Percentiles rank a stretch among this genome's conserved stretches.
These are phyloP conservation scores for Drosophila aldrichi DNA, from an alignment of 2,888 invertebrate species.

Conservation along the genomic window DNA sequence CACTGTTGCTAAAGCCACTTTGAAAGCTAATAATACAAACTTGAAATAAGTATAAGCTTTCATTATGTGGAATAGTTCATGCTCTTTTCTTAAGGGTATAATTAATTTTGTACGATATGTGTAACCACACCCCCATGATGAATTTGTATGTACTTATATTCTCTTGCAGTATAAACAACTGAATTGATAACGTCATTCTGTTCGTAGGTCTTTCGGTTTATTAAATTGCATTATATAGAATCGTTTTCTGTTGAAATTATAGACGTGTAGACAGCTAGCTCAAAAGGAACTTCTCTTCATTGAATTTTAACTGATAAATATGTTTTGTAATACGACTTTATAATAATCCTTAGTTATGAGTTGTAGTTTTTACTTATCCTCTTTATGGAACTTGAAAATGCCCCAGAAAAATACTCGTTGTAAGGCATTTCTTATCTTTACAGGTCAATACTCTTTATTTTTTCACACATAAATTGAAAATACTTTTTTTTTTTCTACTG, in stretches of 20 bases:
- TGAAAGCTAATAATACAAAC: conserved; percentile 10
- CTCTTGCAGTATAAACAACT: neutral
- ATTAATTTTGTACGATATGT: neutral
- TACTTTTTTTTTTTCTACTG: no score
- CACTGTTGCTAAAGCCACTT: neutral
- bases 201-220: neutral
- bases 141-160: neutral
- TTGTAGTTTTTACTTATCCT: neutral
- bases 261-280: no score
- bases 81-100: neutral
- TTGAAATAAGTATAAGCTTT: conserved; percentile 16
- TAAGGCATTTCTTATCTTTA: neutral
- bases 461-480: no score
- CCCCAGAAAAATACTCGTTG: neutral
- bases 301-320: neutral
- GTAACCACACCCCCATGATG: neutral
- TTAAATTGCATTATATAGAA: neutral
- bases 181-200: neutral
- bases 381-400: neutral
- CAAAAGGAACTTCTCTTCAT: no score
- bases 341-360: neutral
- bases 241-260: no score
- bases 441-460: neutral
- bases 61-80: neutral
- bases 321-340: neutral